Evolutionary conservation across 2,797 vertebrate species (phyloP).

Genomic region (Gymnocypris eckloni): DNA sequence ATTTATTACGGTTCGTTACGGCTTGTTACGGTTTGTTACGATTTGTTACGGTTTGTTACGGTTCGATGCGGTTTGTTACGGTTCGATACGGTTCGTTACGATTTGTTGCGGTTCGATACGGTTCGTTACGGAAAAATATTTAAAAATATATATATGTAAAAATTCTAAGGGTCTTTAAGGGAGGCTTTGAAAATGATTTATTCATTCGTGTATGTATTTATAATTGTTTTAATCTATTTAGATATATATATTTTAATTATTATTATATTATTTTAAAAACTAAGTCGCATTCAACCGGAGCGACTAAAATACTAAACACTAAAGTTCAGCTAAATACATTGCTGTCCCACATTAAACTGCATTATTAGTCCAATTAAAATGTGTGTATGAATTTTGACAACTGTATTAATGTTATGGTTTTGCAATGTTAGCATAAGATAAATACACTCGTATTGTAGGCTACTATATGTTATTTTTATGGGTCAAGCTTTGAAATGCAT

Average conservation of each 20-base stretch:
- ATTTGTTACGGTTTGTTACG: too few species aligned
- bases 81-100: fast-evolving
- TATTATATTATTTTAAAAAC: neutral
- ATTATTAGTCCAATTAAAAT: neutral
- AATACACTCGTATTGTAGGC: neutral
- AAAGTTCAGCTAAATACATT: too few species aligned
- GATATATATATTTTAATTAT: too few species aligned
- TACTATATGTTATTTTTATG: neutral
- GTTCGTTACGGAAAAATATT: too few species aligned
- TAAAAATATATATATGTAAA: too few species aligned
- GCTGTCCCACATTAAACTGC: neutral
- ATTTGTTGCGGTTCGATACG: fast-evolving
- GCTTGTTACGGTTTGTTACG: too few species aligned
- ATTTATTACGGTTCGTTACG: too few species aligned
- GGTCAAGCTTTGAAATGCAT: neutral
- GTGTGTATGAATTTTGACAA: neutral
- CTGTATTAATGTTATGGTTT: neutral
- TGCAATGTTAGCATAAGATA: neutral
- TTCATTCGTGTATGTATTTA: too few species aligned
- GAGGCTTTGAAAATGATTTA: too few species aligned
- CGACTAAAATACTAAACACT: too few species aligned
- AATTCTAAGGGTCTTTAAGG: too few species aligned
- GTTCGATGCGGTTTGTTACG: neutral
- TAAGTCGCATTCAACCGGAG: neutral
- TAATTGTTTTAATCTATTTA: too few species aligned